Percentiles rank a stretch among this genome's conserved stretches.
Conservation (phyloP, 2,113 vertebrate species). For the Equus przewalskii region DNA sequence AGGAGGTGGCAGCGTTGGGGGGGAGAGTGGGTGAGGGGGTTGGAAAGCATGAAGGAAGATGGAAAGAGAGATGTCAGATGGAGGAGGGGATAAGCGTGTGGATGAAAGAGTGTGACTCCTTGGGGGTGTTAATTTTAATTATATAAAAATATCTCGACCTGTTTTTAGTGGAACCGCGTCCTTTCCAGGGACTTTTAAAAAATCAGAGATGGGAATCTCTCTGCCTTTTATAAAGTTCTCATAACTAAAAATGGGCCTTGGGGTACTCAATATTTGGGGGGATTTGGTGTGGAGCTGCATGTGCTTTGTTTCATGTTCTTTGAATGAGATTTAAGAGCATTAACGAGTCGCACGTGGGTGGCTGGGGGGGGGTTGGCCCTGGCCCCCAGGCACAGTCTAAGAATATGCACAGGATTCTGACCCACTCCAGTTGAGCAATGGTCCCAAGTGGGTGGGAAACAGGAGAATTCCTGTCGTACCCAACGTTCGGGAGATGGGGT, state of each 20-base stretch:
- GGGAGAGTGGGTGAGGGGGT: neutral
- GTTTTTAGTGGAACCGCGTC: neutral
- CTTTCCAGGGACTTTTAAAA: conserved; percentile 18
- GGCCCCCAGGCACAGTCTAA: neutral
- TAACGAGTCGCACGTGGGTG: too few species aligned
- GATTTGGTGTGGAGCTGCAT: neutral
- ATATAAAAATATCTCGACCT: conserved; percentile 61
- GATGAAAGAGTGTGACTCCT: neutral
- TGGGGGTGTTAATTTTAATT: conserved; percentile 23
- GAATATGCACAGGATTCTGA: neutral
- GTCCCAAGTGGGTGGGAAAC: neutral
- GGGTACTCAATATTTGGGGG: neutral
- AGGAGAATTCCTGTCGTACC: neutral
- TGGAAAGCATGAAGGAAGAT: neutral
- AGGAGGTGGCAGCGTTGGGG: neutral
- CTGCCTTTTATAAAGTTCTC: conserved; percentile 12
- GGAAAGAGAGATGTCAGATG: neutral
- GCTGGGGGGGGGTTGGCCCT: too few species aligned
- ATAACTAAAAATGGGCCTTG: neutral
- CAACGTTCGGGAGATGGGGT: neutral
- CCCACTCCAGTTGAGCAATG: neutral
- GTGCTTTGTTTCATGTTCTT: neutral
- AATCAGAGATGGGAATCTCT: conserved; percentile 19
- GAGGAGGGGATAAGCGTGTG: neutral
- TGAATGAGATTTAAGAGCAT: neutral